phyloP scores from a whole-genome alignment of 2,113 vertebrate genomes.

The Pelusios castaneus region DNA sequence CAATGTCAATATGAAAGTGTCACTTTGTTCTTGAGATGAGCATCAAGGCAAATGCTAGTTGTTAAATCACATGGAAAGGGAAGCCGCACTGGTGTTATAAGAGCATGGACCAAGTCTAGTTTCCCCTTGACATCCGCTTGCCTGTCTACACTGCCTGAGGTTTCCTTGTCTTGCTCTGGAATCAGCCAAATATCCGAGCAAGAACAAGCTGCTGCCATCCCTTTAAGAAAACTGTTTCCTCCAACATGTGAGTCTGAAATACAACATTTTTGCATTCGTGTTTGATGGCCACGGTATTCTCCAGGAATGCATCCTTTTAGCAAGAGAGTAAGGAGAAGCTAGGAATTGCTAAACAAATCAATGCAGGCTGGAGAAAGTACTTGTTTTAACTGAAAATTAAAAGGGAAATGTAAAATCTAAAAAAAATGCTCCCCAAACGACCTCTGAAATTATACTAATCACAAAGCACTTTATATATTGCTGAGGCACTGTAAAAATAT shows the following conservation, averaged over 20 bases:
- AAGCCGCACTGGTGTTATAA: background rate
- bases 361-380: background rate
- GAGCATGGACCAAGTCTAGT: slow-evolving; percentile 6
- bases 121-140: background rate
- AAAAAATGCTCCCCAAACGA: background rate
- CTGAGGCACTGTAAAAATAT: background rate
- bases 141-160: background rate
- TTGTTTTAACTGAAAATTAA: background rate
- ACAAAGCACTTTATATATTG: background rate
- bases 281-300: background rate
- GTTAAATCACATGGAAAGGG: background rate
- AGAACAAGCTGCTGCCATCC: background rate
- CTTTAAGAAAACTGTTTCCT: slow-evolving; percentile 22
- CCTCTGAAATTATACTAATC: background rate
- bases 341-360: background rate
- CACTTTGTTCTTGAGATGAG: slow-evolving; percentile 34
- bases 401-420: background rate
- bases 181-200: background rate
- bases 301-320: background rate
- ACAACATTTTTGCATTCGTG: background rate
- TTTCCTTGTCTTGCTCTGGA: background rate
- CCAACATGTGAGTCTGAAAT: background rate
- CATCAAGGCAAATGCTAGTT: slow-evolving; percentile 2
- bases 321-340: background rate
- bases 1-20: background rate